Conservation (phyloP, 2,888 invertebrate species). For the Gortyna flavago region DNA sequence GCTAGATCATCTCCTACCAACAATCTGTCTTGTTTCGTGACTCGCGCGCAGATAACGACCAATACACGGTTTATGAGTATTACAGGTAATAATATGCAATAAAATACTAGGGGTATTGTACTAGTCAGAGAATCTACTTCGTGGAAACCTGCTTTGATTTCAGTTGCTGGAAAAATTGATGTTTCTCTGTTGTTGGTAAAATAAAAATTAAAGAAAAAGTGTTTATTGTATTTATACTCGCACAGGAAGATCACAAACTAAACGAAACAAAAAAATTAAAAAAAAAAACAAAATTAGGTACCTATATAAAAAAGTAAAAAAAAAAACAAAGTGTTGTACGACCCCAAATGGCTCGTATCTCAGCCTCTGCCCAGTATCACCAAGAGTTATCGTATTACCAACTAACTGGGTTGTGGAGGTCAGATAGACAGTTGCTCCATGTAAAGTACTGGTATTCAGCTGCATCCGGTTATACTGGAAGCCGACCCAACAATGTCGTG, state of each 20-base stretch:
- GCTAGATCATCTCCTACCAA: slow-evolving; percentile 39
- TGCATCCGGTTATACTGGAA: too few species aligned
- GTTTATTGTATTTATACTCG: background rate
- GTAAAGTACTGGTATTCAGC: too few species aligned
- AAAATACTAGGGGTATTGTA: slow-evolving; percentile 20
- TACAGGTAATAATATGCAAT: slow-evolving; percentile 18
- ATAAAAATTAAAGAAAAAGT: background rate
- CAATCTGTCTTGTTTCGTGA: slow-evolving; percentile 50
- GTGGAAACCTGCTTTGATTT: slow-evolving; percentile 1
- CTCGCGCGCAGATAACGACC: slow-evolving; percentile 44
- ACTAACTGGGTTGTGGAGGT: background rate
- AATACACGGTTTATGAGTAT: slow-evolving; percentile 41
- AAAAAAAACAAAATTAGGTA: background rate
- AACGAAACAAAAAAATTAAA: background rate
- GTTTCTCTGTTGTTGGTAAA: background rate
- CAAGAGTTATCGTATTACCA: background rate
- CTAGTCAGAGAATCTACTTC: slow-evolving; percentile 4
- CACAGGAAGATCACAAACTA: background rate
- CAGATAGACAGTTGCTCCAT: background rate
- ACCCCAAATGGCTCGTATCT: background rate
- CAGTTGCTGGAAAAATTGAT: background rate
- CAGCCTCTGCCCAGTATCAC: too few species aligned
- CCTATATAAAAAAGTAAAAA: background rate
- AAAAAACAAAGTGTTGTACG: background rate
- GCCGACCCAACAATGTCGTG: too few species aligned